Percentiles rank a stretch among this genome's conserved stretches.
phyloP scores from a whole-genome alignment of 2,888 invertebrate genomes.

The Chaetogeoica ovagalla region DNA sequence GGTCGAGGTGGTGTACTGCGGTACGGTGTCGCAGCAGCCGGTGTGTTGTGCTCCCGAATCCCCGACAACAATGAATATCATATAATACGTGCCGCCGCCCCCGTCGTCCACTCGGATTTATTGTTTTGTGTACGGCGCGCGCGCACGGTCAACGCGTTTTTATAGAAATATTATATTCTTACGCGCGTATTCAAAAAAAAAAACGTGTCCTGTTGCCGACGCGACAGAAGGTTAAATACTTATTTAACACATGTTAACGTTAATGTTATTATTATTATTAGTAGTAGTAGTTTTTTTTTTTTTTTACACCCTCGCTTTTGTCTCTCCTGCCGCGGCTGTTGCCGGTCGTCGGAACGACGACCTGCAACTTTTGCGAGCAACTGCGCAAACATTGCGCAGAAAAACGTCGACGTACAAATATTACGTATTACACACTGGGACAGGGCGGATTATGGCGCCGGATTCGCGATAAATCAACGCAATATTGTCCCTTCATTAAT shows the following conservation, averaged over 20 bases:
- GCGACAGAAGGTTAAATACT: constrained; percentile 52
- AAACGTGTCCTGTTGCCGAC: neutral
- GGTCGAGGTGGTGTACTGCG: too few species aligned
- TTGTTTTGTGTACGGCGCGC: neutral
- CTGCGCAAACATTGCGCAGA: constrained; percentile 46
- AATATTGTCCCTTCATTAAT: constrained; percentile 48
- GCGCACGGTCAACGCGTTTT: too few species aligned
- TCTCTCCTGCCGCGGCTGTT: neutral
- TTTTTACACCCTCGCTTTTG: neutral
- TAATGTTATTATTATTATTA: constrained; percentile 29
- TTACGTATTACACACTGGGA: too few species aligned
- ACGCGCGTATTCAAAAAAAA: too few species aligned
- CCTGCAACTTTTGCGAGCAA: constrained; percentile 26
- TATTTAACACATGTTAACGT: constrained; percentile 52
- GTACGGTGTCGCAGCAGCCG: neutral
- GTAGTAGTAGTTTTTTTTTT: constrained; percentile 4
- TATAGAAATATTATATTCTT: too few species aligned
- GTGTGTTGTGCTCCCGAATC: too few species aligned
- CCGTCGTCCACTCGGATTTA: neutral
- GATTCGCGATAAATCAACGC: constrained; percentile 48
- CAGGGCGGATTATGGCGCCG: constrained; percentile 48
- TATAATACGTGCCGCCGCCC: too few species aligned
- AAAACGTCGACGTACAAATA: constrained; percentile 44
- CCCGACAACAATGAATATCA: too few species aligned
- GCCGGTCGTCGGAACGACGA: neutral